These are phyloP conservation scores for Pycnomerus fuliginosus DNA, from an alignment of 2,888 invertebrate species.

Conservation along the genomic window DNA sequence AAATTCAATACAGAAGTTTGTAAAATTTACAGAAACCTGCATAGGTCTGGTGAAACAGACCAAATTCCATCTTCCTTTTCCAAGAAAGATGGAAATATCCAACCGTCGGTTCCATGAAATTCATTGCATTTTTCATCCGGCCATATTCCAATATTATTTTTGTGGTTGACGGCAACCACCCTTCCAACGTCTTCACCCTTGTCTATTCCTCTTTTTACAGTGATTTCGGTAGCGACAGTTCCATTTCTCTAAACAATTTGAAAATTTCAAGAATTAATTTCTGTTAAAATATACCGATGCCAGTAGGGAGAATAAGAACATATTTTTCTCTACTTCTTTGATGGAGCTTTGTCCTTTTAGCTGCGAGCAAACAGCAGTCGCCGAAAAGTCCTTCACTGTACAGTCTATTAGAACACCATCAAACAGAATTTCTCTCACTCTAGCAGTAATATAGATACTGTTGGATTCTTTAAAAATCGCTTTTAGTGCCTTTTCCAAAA, in stretches of 20 bases:
- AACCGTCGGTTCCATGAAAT: slow-evolving; percentile 81
- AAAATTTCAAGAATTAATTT: background rate
- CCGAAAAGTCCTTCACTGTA: background rate
- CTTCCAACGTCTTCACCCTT: slow-evolving; percentile 72
- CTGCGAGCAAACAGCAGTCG: slow-evolving; percentile 65
- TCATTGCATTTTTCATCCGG: slow-evolving; percentile 69
- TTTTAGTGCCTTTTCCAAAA: slow-evolving; percentile 54
- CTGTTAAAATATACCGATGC: too few species aligned
- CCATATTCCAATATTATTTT: slow-evolving; percentile 65
- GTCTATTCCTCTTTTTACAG: slow-evolving; percentile 73
- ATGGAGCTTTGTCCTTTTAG: slow-evolving; percentile 66
- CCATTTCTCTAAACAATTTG: slow-evolving; percentile 68
- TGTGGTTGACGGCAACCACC: slow-evolving; percentile 69
- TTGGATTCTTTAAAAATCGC: slow-evolving; percentile 9
- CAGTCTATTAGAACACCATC: background rate
- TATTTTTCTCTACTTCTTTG: slow-evolving; percentile 60
- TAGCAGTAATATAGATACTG: background rate
- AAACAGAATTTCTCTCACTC: background rate
- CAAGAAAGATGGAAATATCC: slow-evolving; percentile 78
- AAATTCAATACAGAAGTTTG: background rate
- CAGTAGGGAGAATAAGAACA: slow-evolving; percentile 67
- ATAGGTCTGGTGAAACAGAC: slow-evolving; percentile 75
- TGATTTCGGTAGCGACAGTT: slow-evolving; percentile 65
- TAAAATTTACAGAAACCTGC: slow-evolving; percentile 56
- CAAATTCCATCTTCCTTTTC: slow-evolving; percentile 63